Percentiles rank a stretch among this genome's conserved stretches.
These are phyloP conservation scores for Enteromius argenteus DNA, from an alignment of 2,797 vertebrate genomes.

Conservation along the genomic window DNA sequence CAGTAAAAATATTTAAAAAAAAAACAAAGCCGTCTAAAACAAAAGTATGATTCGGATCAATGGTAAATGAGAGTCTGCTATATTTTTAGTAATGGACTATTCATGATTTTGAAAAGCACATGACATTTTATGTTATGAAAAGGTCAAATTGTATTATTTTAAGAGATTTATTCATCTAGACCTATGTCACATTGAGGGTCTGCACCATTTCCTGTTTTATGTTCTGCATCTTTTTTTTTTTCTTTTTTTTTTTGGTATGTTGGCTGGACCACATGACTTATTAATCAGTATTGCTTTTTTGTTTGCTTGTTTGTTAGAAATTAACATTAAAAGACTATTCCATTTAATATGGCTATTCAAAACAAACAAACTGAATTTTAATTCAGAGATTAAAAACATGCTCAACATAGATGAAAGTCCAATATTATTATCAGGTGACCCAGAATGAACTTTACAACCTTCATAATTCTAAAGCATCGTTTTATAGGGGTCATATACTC, in stretches of 20 bases:
- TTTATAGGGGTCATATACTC: constrained; percentile 15
- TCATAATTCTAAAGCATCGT: not conserved
- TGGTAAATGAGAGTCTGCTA: not conserved
- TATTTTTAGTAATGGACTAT: not conserved
- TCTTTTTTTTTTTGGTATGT: not conserved
- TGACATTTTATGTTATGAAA: not conserved
- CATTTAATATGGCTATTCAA: not conserved
- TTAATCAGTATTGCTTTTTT: not conserved
- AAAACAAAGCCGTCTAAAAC: not conserved
- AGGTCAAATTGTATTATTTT: not conserved
- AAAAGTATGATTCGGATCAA: not conserved
- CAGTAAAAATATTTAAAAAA: not conserved
- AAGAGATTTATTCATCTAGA: not conserved
- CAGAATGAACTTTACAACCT: constrained; percentile 19
- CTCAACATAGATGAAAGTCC: constrained; percentile 17
- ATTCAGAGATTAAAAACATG: not conserved
- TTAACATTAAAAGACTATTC: not conserved
- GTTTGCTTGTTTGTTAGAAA: not conserved
- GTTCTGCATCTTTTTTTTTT: not conserved
- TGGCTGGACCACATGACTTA: not conserved
- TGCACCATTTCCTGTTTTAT: not conserved
- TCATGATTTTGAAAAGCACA: not conserved
- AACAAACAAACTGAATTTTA: not conserved
- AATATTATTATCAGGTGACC: not conserved
- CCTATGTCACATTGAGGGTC: not conserved